Conservation (phyloP, 2,888 invertebrate species). For the Rhagophthalmus giganteus region DNA sequence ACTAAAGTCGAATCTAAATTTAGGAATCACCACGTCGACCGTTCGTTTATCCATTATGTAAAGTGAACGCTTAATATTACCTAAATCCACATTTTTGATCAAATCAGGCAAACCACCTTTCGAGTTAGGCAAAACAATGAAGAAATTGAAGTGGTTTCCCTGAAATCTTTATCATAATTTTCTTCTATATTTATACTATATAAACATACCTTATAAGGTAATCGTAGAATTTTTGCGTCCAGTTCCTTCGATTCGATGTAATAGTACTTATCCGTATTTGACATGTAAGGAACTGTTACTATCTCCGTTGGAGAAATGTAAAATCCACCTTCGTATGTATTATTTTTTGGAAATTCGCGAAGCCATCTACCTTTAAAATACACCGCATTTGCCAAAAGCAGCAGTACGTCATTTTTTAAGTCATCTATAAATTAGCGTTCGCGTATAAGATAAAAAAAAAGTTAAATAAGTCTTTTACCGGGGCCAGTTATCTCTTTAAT, state of each 20-base stretch:
- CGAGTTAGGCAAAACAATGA: constrained; percentile 70
- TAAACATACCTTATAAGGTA: constrained; percentile 69
- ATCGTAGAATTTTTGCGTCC: constrained; percentile 70
- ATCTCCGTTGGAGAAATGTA: constrained; percentile 57
- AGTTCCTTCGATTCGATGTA: constrained; percentile 64
- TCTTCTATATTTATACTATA: not conserved
- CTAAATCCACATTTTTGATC: constrained; percentile 61
- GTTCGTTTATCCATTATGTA: constrained; percentile 62
- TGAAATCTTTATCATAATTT: constrained; percentile 53
- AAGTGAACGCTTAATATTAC: constrained; percentile 60
- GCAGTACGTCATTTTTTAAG: constrained; percentile 63
- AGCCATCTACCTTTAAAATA: constrained; percentile 84
- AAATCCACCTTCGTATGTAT: constrained; percentile 65
- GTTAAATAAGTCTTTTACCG: constrained; percentile 52
- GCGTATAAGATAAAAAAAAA: not conserved
- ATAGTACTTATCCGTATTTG: constrained; percentile 66
- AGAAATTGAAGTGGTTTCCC: constrained; percentile 76
- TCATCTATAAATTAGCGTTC: constrained; percentile 56
- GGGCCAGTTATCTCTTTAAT: constrained; percentile 68
- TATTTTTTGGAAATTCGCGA: constrained; percentile 66
- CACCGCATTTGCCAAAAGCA: constrained; percentile 72
- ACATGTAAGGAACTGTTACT: constrained; percentile 69
- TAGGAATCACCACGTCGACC: constrained; percentile 70
- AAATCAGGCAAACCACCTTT: constrained; percentile 65
- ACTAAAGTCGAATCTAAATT: constrained; percentile 73